A percentile compares a stretch with the other conserved stretches of the same genome.
Evolutionary conservation across 2,888 invertebrate genomes (phyloP).

Genomic region (Trachelus tabidus): DNA sequence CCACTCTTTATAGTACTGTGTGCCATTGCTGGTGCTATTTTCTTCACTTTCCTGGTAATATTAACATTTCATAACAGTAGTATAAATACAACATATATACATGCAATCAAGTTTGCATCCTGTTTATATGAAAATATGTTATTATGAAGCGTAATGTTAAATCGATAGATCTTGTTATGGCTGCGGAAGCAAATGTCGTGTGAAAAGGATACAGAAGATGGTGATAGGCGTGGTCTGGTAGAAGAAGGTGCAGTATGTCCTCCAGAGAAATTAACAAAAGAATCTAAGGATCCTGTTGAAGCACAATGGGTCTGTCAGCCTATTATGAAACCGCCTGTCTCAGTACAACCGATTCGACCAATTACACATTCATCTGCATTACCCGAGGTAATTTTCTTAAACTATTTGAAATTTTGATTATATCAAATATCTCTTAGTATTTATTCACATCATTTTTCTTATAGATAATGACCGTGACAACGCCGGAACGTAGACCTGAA

Average conservation of each 20-base stretch:
- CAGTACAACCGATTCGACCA: constrained; percentile 36
- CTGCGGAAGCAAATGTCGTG: constrained; percentile 66
- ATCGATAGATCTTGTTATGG: constrained; percentile 61
- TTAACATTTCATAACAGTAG: not conserved
- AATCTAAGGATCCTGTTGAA: constrained; percentile 50
- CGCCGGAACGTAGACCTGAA: constrained; percentile 61
- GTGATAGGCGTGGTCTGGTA: constrained; percentile 62
- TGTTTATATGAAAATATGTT: not conserved
- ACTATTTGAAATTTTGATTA: not conserved
- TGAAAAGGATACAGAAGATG: constrained; percentile 64
- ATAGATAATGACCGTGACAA: constrained; percentile 49
- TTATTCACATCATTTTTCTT: not conserved
- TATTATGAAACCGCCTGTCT: constrained; percentile 37
- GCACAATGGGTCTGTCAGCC: constrained; percentile 58
- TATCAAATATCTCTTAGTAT: not conserved
- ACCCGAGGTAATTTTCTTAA: constrained; percentile 46
- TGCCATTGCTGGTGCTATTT: constrained; percentile 60
- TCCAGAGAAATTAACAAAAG: constrained; percentile 48
- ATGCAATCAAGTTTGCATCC: not conserved
- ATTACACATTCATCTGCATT: constrained; percentile 34
- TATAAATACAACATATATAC: not conserved
- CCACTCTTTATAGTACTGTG: constrained; percentile 59
- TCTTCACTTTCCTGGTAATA: constrained; percentile 62
- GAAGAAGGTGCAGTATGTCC: constrained; percentile 57
- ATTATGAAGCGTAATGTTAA: not conserved